phyloP scores from a whole-genome alignment of 2,797 vertebrate species.

The Hemibagrus guttatus region DNA sequence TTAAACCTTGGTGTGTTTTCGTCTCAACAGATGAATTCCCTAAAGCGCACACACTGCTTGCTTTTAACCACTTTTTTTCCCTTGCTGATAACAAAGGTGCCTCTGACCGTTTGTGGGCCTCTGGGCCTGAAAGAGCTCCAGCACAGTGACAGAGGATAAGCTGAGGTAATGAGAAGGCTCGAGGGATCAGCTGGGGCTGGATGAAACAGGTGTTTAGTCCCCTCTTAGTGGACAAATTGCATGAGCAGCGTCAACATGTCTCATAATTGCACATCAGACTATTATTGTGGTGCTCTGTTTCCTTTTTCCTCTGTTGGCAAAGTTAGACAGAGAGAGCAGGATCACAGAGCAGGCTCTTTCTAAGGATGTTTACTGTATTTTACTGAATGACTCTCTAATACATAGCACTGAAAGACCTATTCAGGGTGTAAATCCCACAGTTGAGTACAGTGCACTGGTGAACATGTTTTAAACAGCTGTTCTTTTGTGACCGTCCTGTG shows the following conservation, averaged over 20 bases:
- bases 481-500: constrained; percentile 66
- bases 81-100: constrained; percentile 54
- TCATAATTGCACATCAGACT: constrained; percentile 68
- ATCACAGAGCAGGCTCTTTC: constrained; percentile 57
- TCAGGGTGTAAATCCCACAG: constrained; percentile 49
- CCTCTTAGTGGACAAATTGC: constrained; percentile 67
- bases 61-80: constrained; percentile 27
- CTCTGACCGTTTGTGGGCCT: constrained; percentile 54
- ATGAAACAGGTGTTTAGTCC: constrained; percentile 71
- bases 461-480: constrained; percentile 66
- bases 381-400: constrained; percentile 56
- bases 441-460: constrained; percentile 42
- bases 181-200: constrained; percentile 67
- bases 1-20: constrained; percentile 51
- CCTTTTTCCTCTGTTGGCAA: constrained; percentile 57
- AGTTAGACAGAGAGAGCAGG: constrained; percentile 54
- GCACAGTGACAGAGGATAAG: constrained; percentile 63
- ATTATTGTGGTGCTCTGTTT: constrained; percentile 56
- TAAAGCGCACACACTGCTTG: constrained; percentile 38
- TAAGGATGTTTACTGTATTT: constrained; percentile 38
- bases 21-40: constrained; percentile 47
- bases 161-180: constrained; percentile 68
- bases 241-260: constrained; percentile 64
- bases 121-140: constrained; percentile 58
- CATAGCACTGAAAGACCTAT: constrained; percentile 52